Conservation (phyloP, 2,113 vertebrate species). For the Ageneiosus marmoratus region DNA sequence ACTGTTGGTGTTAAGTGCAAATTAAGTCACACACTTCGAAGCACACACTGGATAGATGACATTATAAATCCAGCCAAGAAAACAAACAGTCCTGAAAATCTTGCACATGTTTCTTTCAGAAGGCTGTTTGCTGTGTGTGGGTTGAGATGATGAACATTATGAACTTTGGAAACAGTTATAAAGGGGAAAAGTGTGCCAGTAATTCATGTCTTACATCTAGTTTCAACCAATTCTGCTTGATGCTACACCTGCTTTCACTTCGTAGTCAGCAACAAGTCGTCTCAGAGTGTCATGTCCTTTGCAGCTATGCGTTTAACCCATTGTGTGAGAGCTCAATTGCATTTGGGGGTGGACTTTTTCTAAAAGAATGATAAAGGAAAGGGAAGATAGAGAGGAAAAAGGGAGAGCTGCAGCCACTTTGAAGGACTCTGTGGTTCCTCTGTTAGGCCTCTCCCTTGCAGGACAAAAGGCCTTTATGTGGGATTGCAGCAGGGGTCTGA, state of each 20-base stretch:
- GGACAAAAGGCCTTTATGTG: conserved; percentile 62
- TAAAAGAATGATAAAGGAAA: conserved; percentile 37
- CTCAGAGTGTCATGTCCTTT: conserved; percentile 45
- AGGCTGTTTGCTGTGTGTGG: neutral
- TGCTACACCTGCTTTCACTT: conserved; percentile 29
- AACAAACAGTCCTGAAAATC: neutral
- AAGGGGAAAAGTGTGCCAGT: conserved; percentile 1
- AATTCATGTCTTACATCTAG: neutral
- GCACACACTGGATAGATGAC: neutral
- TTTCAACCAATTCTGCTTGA: neutral
- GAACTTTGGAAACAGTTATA: neutral
- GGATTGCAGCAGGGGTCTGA: conserved; percentile 48
- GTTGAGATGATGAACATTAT: neutral
- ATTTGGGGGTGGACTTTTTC: conserved; percentile 35
- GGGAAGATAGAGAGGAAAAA: conserved; percentile 26
- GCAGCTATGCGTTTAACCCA: conserved; percentile 35
- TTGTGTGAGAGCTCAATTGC: conserved; percentile 30
- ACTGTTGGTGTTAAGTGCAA: neutral
- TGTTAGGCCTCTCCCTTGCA: conserved; percentile 37
- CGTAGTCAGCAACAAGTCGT: conserved; percentile 49
- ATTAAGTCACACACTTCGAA: neutral
- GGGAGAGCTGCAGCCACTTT: conserved; percentile 53
- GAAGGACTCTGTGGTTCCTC: conserved; percentile 47
- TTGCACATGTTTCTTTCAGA: neutral
- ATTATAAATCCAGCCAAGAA: neutral